phyloP scores from a whole-genome alignment of 2,888 invertebrate genomes.

The Leptinotarsa peninsularis region DNA sequence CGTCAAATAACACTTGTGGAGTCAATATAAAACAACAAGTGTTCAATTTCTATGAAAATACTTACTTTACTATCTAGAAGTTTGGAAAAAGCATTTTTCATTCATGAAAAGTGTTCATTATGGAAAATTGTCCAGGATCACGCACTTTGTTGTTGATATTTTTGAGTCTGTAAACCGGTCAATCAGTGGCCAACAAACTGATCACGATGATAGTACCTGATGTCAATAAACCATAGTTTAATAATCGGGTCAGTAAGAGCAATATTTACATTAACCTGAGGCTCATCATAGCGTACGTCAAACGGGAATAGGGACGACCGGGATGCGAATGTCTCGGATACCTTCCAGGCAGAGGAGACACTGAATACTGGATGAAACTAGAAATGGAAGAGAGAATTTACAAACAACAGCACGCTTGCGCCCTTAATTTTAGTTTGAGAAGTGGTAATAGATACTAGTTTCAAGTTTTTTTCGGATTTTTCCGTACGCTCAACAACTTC shows the following conservation, averaged over 20 bases:
- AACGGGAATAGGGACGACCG: slow-evolving; percentile 37
- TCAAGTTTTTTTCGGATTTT: slow-evolving; percentile 37
- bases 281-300: slow-evolving; percentile 34
- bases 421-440: slow-evolving; percentile 38
- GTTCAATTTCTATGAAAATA: not conserved
- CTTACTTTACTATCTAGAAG: slow-evolving; percentile 20
- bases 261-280: slow-evolving; percentile 23
- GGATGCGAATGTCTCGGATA: slow-evolving; percentile 41
- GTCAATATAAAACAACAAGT: not conserved
- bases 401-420: slow-evolving; percentile 49
- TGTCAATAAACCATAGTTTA: not conserved
- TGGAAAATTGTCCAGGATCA: slow-evolving; percentile 12
- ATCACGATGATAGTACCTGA: not conserved
- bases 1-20: not conserved
- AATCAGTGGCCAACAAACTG: not conserved
- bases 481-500: slow-evolving; percentile 38
- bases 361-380: slow-evolving; percentile 45
- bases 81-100: not conserved
- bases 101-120: slow-evolving; percentile 3
- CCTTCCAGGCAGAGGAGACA: slow-evolving; percentile 47
- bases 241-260: not conserved
- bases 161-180: slow-evolving; percentile 4
- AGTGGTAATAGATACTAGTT: slow-evolving; percentile 44
- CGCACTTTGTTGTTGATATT: not conserved
- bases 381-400: slow-evolving; percentile 44